A percentile compares a stretch with the other conserved stretches of the same genome.
phyloP scores from a whole-genome alignment of 2,888 invertebrate genomes.

The Mesochorus sp. region DNA sequence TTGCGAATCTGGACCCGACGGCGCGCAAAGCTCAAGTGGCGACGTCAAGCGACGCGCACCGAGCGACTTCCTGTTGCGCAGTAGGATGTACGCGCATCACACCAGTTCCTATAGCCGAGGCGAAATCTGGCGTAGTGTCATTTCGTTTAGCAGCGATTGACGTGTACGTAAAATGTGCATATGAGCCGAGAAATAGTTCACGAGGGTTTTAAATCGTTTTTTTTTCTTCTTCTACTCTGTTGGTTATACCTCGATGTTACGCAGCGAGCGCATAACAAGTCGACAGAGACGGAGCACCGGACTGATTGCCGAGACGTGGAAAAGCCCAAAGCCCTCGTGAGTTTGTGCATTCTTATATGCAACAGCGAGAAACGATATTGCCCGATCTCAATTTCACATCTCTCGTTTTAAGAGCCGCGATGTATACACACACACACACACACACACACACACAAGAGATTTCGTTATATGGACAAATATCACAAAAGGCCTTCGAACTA shows the following conservation, averaged over 20 bases:
- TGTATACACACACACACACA: too few relatives aligned
- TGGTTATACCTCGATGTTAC: conserved; percentile 52
- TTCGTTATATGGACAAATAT: conserved; percentile 1
- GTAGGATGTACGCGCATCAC: not conserved
- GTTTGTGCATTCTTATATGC: not conserved
- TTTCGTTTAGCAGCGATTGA: not conserved
- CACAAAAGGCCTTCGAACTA: conserved; percentile 7
- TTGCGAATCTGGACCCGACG: too few relatives aligned
- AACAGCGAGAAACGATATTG: conserved; percentile 44
- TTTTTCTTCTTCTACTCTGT: not conserved
- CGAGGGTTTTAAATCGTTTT: conserved; percentile 7
- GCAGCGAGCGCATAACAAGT: conserved; percentile 68
- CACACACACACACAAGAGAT: not conserved
- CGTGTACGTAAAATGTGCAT: not conserved
- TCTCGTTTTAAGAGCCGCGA: too few relatives aligned
- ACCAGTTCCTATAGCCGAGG: not conserved
- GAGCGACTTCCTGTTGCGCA: too few relatives aligned
- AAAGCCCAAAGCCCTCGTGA: conserved; percentile 68
- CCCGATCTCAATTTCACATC: conserved; percentile 49
- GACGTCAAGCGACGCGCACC: too few relatives aligned
- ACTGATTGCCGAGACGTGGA: conserved; percentile 73
- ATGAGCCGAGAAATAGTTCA: conserved; percentile 12
- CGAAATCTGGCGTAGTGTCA: not conserved
- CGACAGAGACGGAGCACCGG: conserved; percentile 76
- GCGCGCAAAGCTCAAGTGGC: too few relatives aligned